Evolutionary conservation across 2,113 vertebrate genomes (phyloP), one percentile per base, ranked within the genome.

Genomic region (Ariopsis seemanni): DNA sequence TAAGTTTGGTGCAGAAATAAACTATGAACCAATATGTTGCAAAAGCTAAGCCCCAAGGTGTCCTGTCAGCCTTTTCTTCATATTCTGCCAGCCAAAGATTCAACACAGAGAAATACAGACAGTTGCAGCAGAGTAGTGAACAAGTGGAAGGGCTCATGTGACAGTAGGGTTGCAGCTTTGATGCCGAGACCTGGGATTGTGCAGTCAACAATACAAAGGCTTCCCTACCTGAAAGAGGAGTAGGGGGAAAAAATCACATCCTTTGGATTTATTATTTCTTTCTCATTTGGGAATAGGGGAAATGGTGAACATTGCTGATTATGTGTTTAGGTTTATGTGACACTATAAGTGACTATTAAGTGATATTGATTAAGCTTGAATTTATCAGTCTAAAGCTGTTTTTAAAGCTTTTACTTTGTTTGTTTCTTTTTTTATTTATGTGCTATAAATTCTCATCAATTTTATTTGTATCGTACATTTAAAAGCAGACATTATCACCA

Each of bases 1-100:
- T 60, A 83, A 50, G 82, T 83, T 52, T 67, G 82, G 82, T 83
- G 60, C 82, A 83, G 48, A 83, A 83, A 83, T 83, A 83, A 83
- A 67, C 62, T 62, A 50, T 52, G 42, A 48, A 65, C 81, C 60
- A 50, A 67, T 52, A 62, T 83, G 60, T 67, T 67, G 82, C 22
- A 25, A 83, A 83, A n/a, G 62, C 62, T 83, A 48, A 83, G 60
- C 82, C 62, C 79, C 62, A 25, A 52, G 60, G 82, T 83, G 48
- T 83, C 82, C 62, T 83, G 82, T 83, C 82, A 83, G 82, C 62
- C 62, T 12, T 83, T 48, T 83, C 82, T 83, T 83, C 62, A 52
- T 83, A 83, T 83, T 8, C 82, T 67, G 62, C 48, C 62, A 65
- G 81, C 20, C 42, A 65, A 81, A 65, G 22, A 83, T 67, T 67